phyloP scores from a whole-genome alignment of 2,888 invertebrate genomes.

The Chrysina gloriosa region DNA sequence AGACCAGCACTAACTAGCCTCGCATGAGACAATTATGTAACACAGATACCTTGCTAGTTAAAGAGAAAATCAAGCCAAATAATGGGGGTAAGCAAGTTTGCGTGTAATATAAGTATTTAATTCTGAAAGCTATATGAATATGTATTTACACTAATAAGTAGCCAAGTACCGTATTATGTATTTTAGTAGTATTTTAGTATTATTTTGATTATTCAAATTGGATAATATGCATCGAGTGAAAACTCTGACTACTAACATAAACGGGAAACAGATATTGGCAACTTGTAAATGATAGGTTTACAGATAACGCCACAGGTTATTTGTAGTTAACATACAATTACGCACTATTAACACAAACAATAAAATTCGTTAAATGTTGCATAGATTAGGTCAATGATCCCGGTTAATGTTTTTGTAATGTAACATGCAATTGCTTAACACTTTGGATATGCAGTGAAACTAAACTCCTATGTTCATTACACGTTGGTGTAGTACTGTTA shows the following conservation, averaged over 20 bases:
- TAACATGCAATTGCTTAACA: not conserved
- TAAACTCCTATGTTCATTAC: not conserved
- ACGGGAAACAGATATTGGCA: not conserved
- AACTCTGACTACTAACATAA: not conserved
- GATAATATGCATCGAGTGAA: not conserved
- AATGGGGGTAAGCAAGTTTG: too few relatives aligned
- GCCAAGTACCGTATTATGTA: too few relatives aligned
- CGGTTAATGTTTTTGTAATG: not conserved
- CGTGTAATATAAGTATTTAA: too few relatives aligned
- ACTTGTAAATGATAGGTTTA: slow-evolving; percentile 9
- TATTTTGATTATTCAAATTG: not conserved
- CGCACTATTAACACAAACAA: slow-evolving; percentile 24
- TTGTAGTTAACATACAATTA: slow-evolving; percentile 26
- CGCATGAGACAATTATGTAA: too few relatives aligned
- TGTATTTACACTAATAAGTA: too few relatives aligned
- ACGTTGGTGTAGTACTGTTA: too few relatives aligned
- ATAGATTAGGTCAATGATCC: slow-evolving; percentile 12
- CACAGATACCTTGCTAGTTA: too few relatives aligned
- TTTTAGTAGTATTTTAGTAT: too few relatives aligned
- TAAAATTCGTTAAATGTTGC: slow-evolving; percentile 19
- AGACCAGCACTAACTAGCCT: too few relatives aligned
- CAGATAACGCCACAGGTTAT: slow-evolving; percentile 4
- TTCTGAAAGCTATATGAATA: too few relatives aligned
- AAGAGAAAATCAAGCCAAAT: too few relatives aligned
- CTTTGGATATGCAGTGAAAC: not conserved